Evolutionary conservation across 2,113 vertebrate genomes (phyloP).

Genomic region (Hemiprocne comata): DNA sequence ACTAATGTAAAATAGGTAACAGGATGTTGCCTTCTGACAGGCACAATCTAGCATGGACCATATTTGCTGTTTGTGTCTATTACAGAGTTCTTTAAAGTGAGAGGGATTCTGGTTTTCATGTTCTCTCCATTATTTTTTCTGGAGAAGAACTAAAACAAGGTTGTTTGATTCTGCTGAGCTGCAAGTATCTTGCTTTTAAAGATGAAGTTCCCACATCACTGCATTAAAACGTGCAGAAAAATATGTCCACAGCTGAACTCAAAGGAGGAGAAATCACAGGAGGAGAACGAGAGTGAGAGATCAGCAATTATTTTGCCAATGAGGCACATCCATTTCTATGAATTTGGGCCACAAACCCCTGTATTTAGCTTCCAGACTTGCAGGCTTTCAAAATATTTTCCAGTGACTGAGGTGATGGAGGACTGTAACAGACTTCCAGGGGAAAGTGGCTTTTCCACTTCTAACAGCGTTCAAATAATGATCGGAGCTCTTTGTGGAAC

Average conservation of each 20-base stretch:
- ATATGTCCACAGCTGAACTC: not conserved
- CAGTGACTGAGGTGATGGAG: not conserved
- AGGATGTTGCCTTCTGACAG: not conserved
- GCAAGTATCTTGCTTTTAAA: not conserved
- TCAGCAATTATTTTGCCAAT: not conserved
- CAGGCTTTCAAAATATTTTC: not conserved
- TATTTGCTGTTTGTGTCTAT: not conserved
- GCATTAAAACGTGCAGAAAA: slow-evolving; percentile 5
- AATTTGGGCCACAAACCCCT: not conserved
- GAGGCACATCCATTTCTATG: not conserved
- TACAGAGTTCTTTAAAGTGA: not conserved
- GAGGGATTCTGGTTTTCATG: not conserved
- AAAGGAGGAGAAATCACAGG: not conserved
- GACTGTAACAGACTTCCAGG: not conserved
- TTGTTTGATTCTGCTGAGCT: not conserved
- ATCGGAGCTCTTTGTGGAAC: not conserved
- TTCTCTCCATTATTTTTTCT: not conserved
- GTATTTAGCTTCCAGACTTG: not conserved
- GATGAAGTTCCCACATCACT: not conserved
- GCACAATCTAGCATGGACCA: not conserved
- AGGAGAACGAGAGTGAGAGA: not conserved
- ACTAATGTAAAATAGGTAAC: not conserved
- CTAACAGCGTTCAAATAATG: not conserved
- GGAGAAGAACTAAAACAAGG: not conserved
- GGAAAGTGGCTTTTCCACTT: not conserved